A percentile compares a stretch with the other conserved stretches of the same genome.
Evolutionary conservation across 2,888 invertebrate species (phyloP).

Genomic region (Spodoptera picta): DNA sequence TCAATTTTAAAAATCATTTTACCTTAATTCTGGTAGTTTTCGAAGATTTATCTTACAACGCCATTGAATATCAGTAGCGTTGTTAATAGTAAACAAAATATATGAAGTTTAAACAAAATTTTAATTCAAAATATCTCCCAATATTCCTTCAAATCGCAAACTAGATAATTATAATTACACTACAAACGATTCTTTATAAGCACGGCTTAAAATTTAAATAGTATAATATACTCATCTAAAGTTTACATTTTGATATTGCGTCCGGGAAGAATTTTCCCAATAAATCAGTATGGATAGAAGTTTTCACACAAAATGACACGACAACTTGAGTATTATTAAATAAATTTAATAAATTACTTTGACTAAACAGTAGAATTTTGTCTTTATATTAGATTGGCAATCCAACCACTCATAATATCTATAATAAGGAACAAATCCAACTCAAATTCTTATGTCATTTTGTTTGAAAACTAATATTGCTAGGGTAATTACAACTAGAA

Average conservation of each 20-base stretch:
- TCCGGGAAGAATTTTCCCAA: constrained; percentile 25
- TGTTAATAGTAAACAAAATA: background rate
- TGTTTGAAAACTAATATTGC: constrained; percentile 16
- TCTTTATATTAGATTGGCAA: too few relatives aligned
- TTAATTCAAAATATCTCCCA: constrained; percentile 5
- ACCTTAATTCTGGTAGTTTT: too few relatives aligned
- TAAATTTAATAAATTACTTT: too few relatives aligned
- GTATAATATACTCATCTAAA: constrained; percentile 32
- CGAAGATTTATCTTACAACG: background rate
- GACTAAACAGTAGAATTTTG: too few relatives aligned
- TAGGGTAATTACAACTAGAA: constrained; percentile 38
- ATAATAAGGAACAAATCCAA: background rate
- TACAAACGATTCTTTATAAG: constrained; percentile 44
- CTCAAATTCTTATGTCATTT: constrained; percentile 31
- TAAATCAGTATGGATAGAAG: constrained; percentile 16
- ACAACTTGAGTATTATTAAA: background rate
- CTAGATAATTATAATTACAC: constrained; percentile 28
- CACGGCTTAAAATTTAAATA: constrained; percentile 40
- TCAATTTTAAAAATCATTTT: too few relatives aligned
- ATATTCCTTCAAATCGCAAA: constrained; percentile 26
- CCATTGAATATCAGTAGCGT: background rate
- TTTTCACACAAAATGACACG: constrained; percentile 21
- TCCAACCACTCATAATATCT: too few relatives aligned
- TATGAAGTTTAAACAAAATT: too few relatives aligned
- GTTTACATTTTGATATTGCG: constrained; percentile 40